phyloP scores from a whole-genome alignment of 2,888 invertebrate genomes.

The Zonitis immaculata region DNA sequence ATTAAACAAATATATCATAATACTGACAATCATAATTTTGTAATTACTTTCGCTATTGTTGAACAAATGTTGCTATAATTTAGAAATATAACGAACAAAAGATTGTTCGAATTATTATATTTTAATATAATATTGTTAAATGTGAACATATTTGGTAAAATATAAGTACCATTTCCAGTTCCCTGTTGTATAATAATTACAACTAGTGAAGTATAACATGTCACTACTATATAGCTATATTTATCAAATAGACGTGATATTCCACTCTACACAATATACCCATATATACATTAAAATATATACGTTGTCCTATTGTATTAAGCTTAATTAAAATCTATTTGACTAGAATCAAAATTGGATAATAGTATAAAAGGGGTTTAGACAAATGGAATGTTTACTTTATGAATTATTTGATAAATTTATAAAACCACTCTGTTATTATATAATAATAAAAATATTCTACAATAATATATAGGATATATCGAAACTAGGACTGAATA shows the following conservation, averaged over 20 bases:
- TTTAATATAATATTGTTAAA: background rate
- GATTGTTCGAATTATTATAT: background rate
- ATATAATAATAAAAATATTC: too few species aligned
- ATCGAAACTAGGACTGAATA: constrained; percentile 1
- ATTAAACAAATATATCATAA: constrained; percentile 3
- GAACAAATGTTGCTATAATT: background rate
- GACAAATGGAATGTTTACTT: constrained; percentile 9
- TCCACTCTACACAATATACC: constrained; percentile 27
- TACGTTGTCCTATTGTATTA: constrained; percentile 15
- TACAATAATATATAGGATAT: too few species aligned
- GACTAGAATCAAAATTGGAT: constrained; percentile 15
- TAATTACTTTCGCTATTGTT: constrained; percentile 1
- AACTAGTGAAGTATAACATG: constrained; percentile 8
- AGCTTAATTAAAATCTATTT: constrained; percentile 32
- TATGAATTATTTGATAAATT: background rate
- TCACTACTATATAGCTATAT: constrained; percentile 15
- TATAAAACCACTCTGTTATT: constrained; percentile 5
- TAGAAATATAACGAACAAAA: background rate
- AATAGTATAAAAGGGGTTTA: background rate
- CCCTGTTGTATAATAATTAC: constrained; percentile 17
- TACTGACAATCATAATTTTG: background rate
- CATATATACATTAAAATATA: background rate
- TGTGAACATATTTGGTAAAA: background rate
- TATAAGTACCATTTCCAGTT: constrained; percentile 4
- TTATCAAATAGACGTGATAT: constrained; percentile 29